phyloP scores from a whole-genome alignment of 2,113 vertebrate genomes.

The Catharus bicknelli region DNA sequence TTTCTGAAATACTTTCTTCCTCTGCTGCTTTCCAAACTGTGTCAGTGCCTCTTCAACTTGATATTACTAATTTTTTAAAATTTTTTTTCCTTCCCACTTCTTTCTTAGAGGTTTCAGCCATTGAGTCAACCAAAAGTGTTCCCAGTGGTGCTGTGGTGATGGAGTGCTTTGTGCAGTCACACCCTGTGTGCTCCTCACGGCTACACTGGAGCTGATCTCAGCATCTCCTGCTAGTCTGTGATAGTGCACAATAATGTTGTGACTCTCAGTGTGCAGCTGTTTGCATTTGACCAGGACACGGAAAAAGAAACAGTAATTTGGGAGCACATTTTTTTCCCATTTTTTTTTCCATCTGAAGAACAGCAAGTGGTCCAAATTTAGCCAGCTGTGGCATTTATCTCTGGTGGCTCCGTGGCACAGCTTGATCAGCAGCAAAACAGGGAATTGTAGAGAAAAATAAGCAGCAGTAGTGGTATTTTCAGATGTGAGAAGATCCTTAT shows the following conservation, averaged over 20 bases:
- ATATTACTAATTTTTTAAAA: not conserved
- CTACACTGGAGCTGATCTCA: not conserved
- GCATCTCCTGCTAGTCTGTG: not conserved
- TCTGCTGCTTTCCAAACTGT: not conserved
- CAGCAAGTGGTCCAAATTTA: not conserved
- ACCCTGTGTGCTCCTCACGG: rapidly evolving
- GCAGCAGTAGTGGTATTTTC: not conserved
- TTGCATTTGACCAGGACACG: not conserved
- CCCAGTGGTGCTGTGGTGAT: rapidly evolving
- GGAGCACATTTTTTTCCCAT: not conserved
- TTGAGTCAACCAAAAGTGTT: not conserved
- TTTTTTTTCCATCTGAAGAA: not conserved
- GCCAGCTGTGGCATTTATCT: not conserved
- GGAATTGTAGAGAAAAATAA: not conserved
- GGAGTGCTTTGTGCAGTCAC: not conserved
- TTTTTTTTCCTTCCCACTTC: not conserved
- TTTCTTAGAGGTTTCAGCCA: not conserved
- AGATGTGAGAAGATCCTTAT: not conserved
- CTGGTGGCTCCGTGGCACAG: not conserved
- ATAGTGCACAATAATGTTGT: not conserved
- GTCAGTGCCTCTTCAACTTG: not conserved
- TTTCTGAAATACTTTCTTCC: not conserved
- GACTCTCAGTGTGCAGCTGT: not conserved
- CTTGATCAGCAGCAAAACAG: not conserved
- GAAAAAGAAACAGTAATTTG: not conserved